phyloP scores from a whole-genome alignment of 2,113 vertebrate species.

The Gambusia affinis region DNA sequence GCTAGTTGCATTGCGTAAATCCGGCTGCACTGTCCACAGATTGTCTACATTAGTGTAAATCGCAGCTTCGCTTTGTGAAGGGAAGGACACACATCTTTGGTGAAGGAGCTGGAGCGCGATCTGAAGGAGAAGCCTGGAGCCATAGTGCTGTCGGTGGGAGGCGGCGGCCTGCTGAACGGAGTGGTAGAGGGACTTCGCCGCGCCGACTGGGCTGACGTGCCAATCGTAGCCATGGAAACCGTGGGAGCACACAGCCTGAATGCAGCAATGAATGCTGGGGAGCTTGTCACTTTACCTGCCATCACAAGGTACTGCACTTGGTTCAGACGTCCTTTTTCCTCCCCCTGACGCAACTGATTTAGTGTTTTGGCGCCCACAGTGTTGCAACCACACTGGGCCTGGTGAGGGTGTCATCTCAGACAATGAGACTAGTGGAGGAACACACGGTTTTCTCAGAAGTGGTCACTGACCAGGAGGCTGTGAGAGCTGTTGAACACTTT shows the following conservation, averaged over 20 bases:
- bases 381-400: conserved; percentile 88
- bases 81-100: conserved; percentile 88
- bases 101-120: conserved; percentile 83
- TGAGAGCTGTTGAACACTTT: conserved; percentile 85
- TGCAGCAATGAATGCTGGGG: conserved; percentile 80
- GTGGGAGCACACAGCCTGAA: conserved; percentile 87
- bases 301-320: conserved; percentile 86
- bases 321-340: neutral
- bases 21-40: neutral
- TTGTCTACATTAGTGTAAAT: neutral
- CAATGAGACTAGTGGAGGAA: conserved; percentile 82
- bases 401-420: conserved; percentile 81
- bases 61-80: conserved; percentile 65
- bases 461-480: conserved; percentile 86
- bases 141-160: conserved; percentile 88
- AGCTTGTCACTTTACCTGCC: conserved; percentile 83
- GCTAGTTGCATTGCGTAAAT: neutral
- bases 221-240: conserved; percentile 89
- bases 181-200: conserved; percentile 84
- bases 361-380: conserved; percentile 60
- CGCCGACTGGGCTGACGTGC: conserved; percentile 87
- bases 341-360: neutral
- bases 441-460: conserved; percentile 83
- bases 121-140: conserved; percentile 83
- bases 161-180: conserved; percentile 88